Evolutionary conservation across 2,888 invertebrate species (phyloP).

Genomic region (Cordylochernes scorpioides): DNA sequence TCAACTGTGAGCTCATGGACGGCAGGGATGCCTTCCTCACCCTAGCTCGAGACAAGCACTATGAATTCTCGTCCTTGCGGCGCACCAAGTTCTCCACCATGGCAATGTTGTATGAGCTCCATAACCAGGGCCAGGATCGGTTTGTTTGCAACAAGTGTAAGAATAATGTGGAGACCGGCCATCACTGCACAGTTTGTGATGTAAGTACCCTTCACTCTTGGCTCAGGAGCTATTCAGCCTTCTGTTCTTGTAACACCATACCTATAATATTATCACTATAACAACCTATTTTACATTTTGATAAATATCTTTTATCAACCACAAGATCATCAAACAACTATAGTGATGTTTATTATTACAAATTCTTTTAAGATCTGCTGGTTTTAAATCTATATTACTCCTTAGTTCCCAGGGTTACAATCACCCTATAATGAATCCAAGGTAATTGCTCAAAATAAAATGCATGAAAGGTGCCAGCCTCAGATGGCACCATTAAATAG

Average conservation of each 20-base stretch:
- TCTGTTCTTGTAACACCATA: background rate
- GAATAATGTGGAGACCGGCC: conserved; percentile 76
- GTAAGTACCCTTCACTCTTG: conserved; percentile 1
- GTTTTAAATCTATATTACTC: no score
- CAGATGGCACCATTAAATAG: no score
- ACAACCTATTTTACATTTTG: no score
- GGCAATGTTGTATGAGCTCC: conserved; percentile 89
- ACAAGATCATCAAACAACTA: no score
- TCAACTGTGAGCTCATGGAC: conserved; percentile 96
- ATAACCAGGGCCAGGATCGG: conserved; percentile 90
- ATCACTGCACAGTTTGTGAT: conserved; percentile 92
- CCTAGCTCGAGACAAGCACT: conserved; percentile 89
- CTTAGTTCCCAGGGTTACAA: no score
- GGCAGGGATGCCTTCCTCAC: conserved; percentile 96
- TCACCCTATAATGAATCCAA: no score
- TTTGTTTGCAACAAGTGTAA: conserved; percentile 97
- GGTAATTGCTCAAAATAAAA: no score
- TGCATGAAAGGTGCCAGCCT: no score
- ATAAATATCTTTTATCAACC: no score
- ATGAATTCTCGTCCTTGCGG: conserved; percentile 84
- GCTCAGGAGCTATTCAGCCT: background rate
- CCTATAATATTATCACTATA: no score
- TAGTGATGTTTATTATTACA: no score
- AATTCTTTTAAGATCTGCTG: no score
- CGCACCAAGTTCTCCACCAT: conserved; percentile 86